Percentiles rank a stretch among this genome's conserved stretches.
Evolutionary conservation across 2,113 vertebrate species (phyloP).

Genomic region (Dromaius novaehollandiae): DNA sequence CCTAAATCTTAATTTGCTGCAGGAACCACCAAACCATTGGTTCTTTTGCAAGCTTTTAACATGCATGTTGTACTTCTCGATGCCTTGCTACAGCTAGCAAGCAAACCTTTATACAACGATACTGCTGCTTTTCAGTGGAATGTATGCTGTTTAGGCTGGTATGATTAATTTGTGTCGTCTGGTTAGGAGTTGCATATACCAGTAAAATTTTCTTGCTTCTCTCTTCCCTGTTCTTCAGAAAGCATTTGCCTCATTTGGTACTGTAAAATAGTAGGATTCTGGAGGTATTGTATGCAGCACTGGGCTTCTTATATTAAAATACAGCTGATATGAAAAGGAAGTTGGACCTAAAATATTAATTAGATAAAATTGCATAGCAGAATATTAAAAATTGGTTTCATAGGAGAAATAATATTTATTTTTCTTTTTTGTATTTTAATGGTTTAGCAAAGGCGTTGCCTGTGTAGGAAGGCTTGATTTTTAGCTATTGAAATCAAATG

Average conservation of each 20-base stretch:
- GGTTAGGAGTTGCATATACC: not conserved
- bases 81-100: not conserved
- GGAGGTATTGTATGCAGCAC: not conserved
- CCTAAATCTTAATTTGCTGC: not conserved
- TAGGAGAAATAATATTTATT: not conserved
- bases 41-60: not conserved
- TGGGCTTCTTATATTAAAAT: conserved; percentile 14
- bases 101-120: not conserved
- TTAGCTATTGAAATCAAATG: not conserved
- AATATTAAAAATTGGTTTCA: not conserved
- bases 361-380: not conserved
- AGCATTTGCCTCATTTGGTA: not conserved
- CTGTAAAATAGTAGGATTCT: not conserved
- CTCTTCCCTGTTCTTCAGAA: not conserved
- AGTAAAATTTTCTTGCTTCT: not conserved
- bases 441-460: not conserved
- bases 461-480: not conserved
- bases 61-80: not conserved
- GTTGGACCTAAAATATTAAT: not conserved
- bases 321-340: not conserved
- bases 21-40: not conserved
- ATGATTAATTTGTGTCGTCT: not conserved
- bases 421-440: not conserved
- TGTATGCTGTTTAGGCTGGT: not conserved
- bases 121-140: not conserved